Conservation (phyloP, 1,140 invertebrate genomes). For the Cephus cinctus region DNA sequence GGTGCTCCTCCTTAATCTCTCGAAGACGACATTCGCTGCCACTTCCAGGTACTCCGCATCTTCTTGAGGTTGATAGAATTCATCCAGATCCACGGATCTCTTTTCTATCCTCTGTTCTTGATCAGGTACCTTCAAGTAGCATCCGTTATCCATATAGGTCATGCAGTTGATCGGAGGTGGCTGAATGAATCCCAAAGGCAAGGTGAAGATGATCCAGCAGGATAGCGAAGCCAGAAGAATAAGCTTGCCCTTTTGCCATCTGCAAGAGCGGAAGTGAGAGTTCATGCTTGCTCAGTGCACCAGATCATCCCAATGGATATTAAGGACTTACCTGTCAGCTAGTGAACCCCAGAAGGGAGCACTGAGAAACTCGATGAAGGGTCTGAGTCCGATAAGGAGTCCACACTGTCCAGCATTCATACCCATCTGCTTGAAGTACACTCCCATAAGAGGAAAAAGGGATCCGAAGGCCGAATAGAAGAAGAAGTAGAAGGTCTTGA, state of each 20-base stretch:
- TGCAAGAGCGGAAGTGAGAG: constrained; percentile 30
- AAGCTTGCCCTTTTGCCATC: constrained; percentile 83
- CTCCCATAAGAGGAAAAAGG: constrained; percentile 95
- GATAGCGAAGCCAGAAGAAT: constrained; percentile 88
- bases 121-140: constrained; percentile 37
- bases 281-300: background rate
- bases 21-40: constrained; percentile 45
- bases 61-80: constrained; percentile 20
- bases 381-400: constrained; percentile 85
- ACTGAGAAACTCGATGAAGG: constrained; percentile 96
- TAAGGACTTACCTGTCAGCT: constrained; percentile 73
- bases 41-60: constrained; percentile 38
- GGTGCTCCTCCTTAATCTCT: constrained; percentile 33
- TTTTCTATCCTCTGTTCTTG: constrained; percentile 29
- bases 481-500: constrained; percentile 98
- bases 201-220: constrained; percentile 95
- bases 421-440: constrained; percentile 98
- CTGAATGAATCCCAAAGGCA: constrained; percentile 92
- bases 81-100: constrained; percentile 15
- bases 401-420: constrained; percentile 97
- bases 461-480: constrained; percentile 99
- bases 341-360: constrained; percentile 97
- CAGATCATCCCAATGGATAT: background rate
- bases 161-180: constrained; percentile 89
- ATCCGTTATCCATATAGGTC: constrained; percentile 35